Conservation (phyloP, 2,888 invertebrate species). For the Cyclophora punctaria region DNA sequence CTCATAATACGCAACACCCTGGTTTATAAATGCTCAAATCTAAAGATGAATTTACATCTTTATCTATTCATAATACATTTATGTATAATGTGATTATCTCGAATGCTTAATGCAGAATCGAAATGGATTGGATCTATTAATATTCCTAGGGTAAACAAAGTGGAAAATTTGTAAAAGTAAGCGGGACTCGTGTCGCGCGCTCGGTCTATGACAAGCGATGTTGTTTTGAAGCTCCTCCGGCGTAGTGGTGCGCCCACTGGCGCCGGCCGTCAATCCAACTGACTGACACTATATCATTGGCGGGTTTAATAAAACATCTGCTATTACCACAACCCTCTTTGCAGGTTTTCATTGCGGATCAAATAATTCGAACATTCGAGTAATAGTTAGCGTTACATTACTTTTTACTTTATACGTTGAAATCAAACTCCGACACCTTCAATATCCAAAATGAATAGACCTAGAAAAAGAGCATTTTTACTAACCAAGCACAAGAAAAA, state of each 20-base stretch:
- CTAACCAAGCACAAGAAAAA: slow-evolving; percentile 7
- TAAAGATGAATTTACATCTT: slow-evolving; percentile 13
- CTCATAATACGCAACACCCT: slow-evolving; percentile 4
- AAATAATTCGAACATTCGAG: too few species aligned
- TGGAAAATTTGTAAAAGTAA: slow-evolving; percentile 13
- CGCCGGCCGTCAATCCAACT: slow-evolving; percentile 56
- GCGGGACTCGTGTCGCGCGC: slow-evolving; percentile 17
- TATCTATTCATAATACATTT: slow-evolving; percentile 15
- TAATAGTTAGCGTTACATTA: too few species aligned
- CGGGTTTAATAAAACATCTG: slow-evolving; percentile 41
- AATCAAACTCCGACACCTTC: slow-evolving; percentile 3
- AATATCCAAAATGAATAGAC: slow-evolving; percentile 5
- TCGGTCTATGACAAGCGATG: slow-evolving; percentile 25
- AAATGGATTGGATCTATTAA: slow-evolving; percentile 12
- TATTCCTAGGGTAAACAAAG: slow-evolving; percentile 13
- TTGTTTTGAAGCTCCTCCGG: slow-evolving; percentile 12
- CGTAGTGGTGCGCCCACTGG: slow-evolving; percentile 25
- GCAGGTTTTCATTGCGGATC: slow-evolving; percentile 9
- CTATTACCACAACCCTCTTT: slow-evolving; percentile 24
- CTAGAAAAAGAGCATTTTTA: slow-evolving; percentile 6
- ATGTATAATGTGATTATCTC: slow-evolving; percentile 8
- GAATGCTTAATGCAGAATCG: slow-evolving; percentile 4
- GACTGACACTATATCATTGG: slow-evolving; percentile 49
- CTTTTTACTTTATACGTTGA: too few species aligned
- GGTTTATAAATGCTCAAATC: slow-evolving; percentile 10